phyloP scores from a whole-genome alignment of 2,797 vertebrate species.

The Anabas testudineus region DNA sequence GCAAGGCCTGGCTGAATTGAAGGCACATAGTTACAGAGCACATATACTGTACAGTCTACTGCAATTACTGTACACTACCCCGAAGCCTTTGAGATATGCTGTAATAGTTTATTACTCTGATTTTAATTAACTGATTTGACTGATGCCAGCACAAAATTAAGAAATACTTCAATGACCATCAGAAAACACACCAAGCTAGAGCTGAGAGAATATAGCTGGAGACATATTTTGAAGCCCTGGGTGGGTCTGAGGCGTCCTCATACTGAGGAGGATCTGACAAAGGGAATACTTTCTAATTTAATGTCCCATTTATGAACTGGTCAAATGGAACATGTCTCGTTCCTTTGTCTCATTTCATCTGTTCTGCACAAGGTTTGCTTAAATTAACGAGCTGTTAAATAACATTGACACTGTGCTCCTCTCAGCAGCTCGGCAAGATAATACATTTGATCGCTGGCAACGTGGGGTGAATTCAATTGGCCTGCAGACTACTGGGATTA shows the following conservation, averaged over 20 bases:
- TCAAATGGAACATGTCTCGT: constrained; percentile 36
- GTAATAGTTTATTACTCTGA: no score
- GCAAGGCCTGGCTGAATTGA: no score
- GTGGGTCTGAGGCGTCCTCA: no score
- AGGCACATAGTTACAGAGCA: no score
- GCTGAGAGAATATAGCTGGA: background rate
- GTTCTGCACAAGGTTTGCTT: constrained; percentile 25
- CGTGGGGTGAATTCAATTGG: constrained; percentile 45
- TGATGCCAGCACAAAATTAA: background rate
- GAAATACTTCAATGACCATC: constrained; percentile 17
- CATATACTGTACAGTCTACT: no score
- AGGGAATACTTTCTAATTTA: constrained; percentile 32
- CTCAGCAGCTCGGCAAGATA: constrained; percentile 38
- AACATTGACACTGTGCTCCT: constrained; percentile 34
- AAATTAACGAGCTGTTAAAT: constrained; percentile 64
- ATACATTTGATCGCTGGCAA: constrained; percentile 18
- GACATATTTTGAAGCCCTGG: no score
- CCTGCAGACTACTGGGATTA: constrained; percentile 46
- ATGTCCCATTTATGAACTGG: constrained; percentile 38
- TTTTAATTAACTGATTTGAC: no score
- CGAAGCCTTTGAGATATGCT: no score
- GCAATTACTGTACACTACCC: no score
- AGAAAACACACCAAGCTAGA: background rate
- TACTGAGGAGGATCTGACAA: constrained; percentile 6
- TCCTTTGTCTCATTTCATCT: constrained; percentile 19